Conservation (phyloP, 2,113 vertebrate genomes). For the Pluvianellus socialis region DNA sequence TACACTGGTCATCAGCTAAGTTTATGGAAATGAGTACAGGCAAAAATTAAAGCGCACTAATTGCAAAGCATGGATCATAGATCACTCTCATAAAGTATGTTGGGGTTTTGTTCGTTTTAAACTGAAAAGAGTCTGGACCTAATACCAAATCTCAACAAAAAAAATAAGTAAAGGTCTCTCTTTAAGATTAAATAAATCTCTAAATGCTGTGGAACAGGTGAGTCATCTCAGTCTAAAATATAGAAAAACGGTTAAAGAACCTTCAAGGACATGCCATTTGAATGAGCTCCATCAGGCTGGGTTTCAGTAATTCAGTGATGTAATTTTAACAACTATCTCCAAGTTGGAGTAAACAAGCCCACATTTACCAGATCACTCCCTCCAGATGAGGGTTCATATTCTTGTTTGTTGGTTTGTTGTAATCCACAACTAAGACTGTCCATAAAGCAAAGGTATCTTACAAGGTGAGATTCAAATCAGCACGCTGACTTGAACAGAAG, state of each 20-base stretch:
- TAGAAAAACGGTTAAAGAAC: neutral
- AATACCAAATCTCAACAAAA: neutral
- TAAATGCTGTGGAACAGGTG: neutral
- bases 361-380: neutral
- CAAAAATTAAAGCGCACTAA: neutral
- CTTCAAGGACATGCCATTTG: neutral
- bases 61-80: neutral
- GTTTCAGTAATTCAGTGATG: neutral
- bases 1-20: neutral
- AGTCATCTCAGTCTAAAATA: neutral
- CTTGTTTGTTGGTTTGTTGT: neutral
- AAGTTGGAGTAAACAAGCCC: neutral
- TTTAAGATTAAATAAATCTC: neutral
- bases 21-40: neutral
- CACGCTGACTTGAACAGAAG: neutral
- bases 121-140: neutral
- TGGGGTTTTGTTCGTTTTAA: neutral
- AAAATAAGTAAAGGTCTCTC: neutral
- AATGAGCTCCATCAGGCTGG: neutral
- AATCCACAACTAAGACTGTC: neutral
- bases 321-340: neutral
- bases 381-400: neutral
- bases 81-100: neutral
- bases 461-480: neutral
- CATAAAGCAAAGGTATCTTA: neutral